These are phyloP conservation scores for Oenanthe melanoleuca DNA, from an alignment of 2,113 vertebrate genomes.

Conservation along the genomic window DNA sequence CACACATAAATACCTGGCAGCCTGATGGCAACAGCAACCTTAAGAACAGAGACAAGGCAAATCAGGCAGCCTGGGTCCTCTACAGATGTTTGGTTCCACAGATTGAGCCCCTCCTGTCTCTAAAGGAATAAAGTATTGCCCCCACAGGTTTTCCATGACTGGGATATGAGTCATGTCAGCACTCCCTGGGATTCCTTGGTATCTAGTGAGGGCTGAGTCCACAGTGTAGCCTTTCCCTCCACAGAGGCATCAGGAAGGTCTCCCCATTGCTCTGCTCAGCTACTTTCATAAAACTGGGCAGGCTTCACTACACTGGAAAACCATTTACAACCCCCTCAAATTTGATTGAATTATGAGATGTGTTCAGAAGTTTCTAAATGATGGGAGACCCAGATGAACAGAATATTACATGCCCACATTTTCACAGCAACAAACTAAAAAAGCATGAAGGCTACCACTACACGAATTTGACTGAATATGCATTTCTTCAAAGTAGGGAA, in stretches of 20 bases:
- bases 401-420: not conserved
- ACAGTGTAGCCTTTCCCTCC: not conserved
- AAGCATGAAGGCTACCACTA: not conserved
- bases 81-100: not conserved
- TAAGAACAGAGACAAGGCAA: not conserved
- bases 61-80: not conserved
- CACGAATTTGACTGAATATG: not conserved
- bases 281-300: not conserved
- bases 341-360: not conserved
- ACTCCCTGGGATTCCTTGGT: not conserved
- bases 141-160: not conserved
- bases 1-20: not conserved
- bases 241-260: not conserved
- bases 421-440: not conserved
- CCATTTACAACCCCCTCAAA: not conserved
- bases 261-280: not conserved
- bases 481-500: not conserved
- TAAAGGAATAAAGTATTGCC: not conserved
- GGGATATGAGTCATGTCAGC: rapidly evolving
- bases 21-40: not conserved
- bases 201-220: not conserved
- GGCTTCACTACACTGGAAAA: not conserved
- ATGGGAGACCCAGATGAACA: not conserved
- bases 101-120: not conserved
- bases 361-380: not conserved